A percentile compares a stretch with the other conserved stretches of the same genome.
Conservation (phyloP, 2,797 vertebrate genomes). For the Lacerta viridis region DNA sequence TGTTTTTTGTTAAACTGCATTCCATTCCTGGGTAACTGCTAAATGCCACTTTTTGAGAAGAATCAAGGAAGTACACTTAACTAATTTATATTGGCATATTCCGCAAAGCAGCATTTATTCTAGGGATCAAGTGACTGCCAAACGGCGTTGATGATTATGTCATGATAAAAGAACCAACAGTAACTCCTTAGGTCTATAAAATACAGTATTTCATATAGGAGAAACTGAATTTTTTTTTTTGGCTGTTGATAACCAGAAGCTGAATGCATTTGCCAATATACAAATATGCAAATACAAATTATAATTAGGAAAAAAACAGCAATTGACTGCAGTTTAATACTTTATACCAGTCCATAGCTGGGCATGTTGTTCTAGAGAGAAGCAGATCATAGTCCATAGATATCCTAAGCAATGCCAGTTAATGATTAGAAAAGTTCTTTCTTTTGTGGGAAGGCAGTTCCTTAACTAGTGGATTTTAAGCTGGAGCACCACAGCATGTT, state of each 20-base stretch:
- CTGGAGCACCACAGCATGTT: not conserved
- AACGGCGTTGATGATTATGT: constrained; percentile 41
- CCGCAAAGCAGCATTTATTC: constrained; percentile 58
- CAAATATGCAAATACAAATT: not conserved
- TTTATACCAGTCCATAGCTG: not conserved
- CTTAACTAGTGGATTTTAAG: not conserved
- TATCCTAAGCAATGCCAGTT: constrained; percentile 11
- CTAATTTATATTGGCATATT: constrained; percentile 52
- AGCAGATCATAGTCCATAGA: constrained; percentile 38
- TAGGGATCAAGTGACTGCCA: constrained; percentile 54
- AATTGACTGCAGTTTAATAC: not conserved
- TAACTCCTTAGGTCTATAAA: constrained; percentile 53
- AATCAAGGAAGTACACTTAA: constrained; percentile 39
- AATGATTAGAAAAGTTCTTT: constrained; percentile 27
- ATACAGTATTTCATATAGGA: constrained; percentile 44
- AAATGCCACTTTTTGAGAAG: constrained; percentile 38
- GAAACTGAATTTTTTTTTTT: not conserved
- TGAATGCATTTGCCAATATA: constrained; percentile 34
- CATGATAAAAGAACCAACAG: constrained; percentile 57
- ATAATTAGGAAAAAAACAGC: constrained; percentile 41
- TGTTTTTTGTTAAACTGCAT: constrained; percentile 36
- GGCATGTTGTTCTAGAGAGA: not conserved
- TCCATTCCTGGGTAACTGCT: constrained; percentile 28
- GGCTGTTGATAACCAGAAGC: constrained; percentile 42
- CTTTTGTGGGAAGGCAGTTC: constrained; percentile 24